Evolutionary conservation across 2,797 vertebrate species (phyloP).

Genomic region (Acipenser oxyrinchus): DNA sequence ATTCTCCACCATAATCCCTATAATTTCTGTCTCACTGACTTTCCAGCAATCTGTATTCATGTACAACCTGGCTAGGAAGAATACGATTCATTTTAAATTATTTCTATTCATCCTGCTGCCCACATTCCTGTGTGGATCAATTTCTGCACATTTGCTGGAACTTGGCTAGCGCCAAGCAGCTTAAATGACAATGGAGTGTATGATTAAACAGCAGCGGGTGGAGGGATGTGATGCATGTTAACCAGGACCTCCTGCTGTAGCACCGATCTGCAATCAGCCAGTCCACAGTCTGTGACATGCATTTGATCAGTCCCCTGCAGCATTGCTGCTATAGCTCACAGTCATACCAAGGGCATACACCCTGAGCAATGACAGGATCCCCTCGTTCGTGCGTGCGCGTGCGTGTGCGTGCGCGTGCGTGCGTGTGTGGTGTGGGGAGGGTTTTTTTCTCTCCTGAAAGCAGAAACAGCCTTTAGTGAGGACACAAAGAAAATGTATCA

Average conservation of each 20-base stretch:
- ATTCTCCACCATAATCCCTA: too few species aligned
- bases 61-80: not conserved
- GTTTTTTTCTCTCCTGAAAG: too few species aligned
- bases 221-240: conserved; percentile 18
- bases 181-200: conserved; percentile 23
- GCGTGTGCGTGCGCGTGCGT: too few species aligned
- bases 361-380: conserved; percentile 26
- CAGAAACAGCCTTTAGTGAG: too few species aligned
- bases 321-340: conserved; percentile 45
- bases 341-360: conserved; percentile 54
- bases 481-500: too few species aligned
- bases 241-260: conserved; percentile 18
- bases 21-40: not conserved
- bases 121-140: conserved; percentile 16
- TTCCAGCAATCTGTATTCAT: not conserved
- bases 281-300: not conserved
- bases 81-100: conserved; percentile 1
- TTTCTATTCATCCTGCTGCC: conserved; percentile 17
- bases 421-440: too few species aligned
- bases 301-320: conserved; percentile 35
- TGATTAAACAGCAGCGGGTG: conserved; percentile 24
- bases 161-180: conserved; percentile 14
- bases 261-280: conserved; percentile 12
- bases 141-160: conserved; percentile 13
- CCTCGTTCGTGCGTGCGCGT: conserved; percentile 7